These are phyloP conservation scores for Emydocephalus ijimae DNA, from an alignment of 2,113 vertebrate species.

Conservation along the genomic window DNA sequence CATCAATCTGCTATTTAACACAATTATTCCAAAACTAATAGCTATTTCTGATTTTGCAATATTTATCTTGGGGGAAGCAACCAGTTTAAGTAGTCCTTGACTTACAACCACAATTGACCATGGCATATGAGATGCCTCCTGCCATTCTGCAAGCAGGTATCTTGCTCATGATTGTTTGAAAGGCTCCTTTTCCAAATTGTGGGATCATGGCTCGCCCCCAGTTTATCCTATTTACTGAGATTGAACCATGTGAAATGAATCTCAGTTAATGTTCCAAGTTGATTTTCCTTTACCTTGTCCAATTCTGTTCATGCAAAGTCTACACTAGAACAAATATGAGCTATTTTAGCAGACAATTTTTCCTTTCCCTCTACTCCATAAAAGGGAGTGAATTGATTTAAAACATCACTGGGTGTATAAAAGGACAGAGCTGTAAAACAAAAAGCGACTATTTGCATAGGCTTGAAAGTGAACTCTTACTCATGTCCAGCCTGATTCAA, in stretches of 20 bases:
- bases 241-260: neutral
- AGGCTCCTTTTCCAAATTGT: too few species aligned
- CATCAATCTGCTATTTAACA: neutral
- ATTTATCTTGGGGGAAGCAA: neutral
- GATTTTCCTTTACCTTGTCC: neutral
- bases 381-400: neutral
- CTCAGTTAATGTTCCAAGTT: neutral
- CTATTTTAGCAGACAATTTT: neutral
- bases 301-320: neutral
- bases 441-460: neutral
- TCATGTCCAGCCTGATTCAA: neutral
- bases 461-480: neutral
- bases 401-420: neutral
- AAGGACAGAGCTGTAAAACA: neutral
- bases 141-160: too few species aligned
- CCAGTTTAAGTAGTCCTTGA: neutral
- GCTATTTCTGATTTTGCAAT: neutral
- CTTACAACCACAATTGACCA: too few species aligned
- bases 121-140: too few species aligned
- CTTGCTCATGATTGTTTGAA: too few species aligned
- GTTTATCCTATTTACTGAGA: neutral
- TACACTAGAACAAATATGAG: neutral
- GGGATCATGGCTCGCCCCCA: neutral
- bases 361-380: neutral
- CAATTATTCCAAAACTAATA: neutral